Evolutionary conservation across 2,797 vertebrate genomes (phyloP).

Genomic region (Mus minutoides): DNA sequence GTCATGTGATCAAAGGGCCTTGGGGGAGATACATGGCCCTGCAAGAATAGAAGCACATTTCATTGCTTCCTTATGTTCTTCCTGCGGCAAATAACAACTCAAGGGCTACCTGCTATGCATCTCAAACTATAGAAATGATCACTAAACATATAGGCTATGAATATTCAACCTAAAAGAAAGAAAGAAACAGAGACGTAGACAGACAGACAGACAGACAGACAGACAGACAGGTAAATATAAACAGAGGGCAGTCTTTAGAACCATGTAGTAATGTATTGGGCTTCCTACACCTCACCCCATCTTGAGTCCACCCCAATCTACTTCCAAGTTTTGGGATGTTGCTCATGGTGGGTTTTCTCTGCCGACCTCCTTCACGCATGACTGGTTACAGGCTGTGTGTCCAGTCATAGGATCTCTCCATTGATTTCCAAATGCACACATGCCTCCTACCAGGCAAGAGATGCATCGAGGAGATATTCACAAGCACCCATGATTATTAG

Average conservation of each 20-base stretch:
- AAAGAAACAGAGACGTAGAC: neutral
- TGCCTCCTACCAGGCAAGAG: constrained; percentile 36
- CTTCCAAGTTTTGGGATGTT: neutral
- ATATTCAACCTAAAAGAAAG: neutral
- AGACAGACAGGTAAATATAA: neutral
- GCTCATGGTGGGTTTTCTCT: neutral
- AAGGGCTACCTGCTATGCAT: neutral
- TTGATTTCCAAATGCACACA: constrained; percentile 63
- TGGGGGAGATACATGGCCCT: neutral
- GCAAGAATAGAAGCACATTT: neutral
- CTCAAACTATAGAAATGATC: neutral
- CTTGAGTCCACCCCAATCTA: neutral
- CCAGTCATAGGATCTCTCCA: constrained; percentile 50
- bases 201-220: neutral
- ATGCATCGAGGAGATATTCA: constrained; percentile 62
- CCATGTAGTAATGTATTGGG: neutral
- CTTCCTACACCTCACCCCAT: neutral
- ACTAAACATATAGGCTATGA: neutral
- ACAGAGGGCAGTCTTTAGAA: neutral
- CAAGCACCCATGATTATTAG: constrained; percentile 5
- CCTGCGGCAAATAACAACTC: constrained; percentile 4
- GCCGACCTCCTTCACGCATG: neutral
- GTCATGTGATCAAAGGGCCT: neutral
- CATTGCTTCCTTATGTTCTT: neutral
- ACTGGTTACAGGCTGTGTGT: neutral